Conservation (phyloP, 2,113 vertebrate genomes). For the Brienomyrus longianalis region DNA sequence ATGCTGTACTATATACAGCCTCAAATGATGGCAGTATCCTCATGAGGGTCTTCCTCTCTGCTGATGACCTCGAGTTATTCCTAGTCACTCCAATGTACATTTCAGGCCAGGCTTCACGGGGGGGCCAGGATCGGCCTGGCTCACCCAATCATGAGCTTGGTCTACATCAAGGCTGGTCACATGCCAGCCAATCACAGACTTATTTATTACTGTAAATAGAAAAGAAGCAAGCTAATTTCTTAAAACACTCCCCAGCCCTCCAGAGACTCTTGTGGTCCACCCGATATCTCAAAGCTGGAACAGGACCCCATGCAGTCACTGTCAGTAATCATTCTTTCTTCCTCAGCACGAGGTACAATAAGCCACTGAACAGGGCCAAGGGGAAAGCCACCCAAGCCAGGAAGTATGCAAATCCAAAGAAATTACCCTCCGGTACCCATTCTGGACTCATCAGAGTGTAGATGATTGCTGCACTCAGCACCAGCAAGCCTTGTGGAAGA, state of each 20-base stretch:
- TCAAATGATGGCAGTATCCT: constrained; percentile 54
- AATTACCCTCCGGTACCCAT: constrained; percentile 43
- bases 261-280: not conserved
- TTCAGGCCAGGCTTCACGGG: not conserved
- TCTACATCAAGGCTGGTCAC: not conserved
- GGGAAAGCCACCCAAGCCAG: constrained; percentile 94
- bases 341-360: constrained; percentile 87
- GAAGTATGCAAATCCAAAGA: constrained; percentile 79
- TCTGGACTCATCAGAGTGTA: constrained; percentile 55
- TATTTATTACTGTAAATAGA: not conserved
- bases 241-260: not conserved
- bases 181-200: not conserved
- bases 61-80: not conserved
- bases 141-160: not conserved
- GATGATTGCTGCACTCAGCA: constrained; percentile 9
- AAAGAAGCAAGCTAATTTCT: not conserved
- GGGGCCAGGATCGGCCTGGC: not conserved
- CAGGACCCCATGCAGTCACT: not conserved
- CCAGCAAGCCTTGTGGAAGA: constrained; percentile 56
- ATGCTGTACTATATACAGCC: constrained; percentile 78
- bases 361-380: constrained; percentile 77
- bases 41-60: constrained; percentile 23
- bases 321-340: constrained; percentile 74
- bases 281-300: not conserved
- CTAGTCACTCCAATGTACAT: not conserved